Conservation (phyloP, 37 sponge, comb jelly and placozoan genomes). For the Ianthella basta region DNA sequence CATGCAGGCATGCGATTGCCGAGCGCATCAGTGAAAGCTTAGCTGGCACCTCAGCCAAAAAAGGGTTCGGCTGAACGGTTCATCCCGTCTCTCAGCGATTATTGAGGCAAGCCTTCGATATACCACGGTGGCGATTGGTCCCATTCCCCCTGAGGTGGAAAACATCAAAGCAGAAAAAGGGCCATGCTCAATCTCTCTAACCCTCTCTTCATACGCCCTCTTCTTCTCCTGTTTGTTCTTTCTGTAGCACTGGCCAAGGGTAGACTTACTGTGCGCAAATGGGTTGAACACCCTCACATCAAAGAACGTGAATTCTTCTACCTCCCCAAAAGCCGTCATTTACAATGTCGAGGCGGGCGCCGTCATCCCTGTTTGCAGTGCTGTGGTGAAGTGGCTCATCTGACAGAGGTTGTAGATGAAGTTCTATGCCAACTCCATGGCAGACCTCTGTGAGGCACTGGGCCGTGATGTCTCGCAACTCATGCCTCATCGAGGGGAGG, state of each 20-base stretch:
- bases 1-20: not conserved
- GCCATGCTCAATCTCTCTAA: not conserved
- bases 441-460: constrained; percentile 2
- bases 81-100: not conserved
- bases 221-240: not conserved
- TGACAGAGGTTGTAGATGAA: not conserved
- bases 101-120: not conserved
- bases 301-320: too few relatives aligned
- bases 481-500: not conserved
- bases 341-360: too few relatives aligned
- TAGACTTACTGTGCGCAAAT: not conserved
- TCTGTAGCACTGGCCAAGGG: constrained; percentile 2
- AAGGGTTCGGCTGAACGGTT: not conserved
- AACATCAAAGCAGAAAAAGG: not conserved
- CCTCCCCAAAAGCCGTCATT: not conserved
- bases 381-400: not conserved
- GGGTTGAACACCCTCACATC: too few relatives aligned
- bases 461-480: not conserved
- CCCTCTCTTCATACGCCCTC: constrained; percentile 2
- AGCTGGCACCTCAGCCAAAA: not conserved
- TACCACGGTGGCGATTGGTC: not conserved
- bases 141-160: too few relatives aligned
- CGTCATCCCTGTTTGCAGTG: not conserved
- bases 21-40: not conserved
- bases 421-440: not conserved